Evolutionary conservation across 2,888 invertebrate species (phyloP), one percentile per base, ranked within the genome.

Genomic region (Alloplasta piceator): DNA sequence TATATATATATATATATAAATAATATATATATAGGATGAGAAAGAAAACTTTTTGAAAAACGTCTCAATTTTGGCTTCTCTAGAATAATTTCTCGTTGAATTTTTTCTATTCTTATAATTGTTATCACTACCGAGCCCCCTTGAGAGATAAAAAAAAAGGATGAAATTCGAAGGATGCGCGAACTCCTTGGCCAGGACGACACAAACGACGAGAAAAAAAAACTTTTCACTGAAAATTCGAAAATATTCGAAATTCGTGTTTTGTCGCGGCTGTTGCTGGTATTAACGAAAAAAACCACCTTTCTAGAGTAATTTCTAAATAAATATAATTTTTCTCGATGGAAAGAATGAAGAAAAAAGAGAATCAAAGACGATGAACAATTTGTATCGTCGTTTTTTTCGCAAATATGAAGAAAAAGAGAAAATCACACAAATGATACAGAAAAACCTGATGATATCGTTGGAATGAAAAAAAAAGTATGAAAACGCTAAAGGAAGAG

Each of bases 281-380:
- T 66, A 60, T 52, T 64, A 81, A 60, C 78, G 76, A 70, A 80
- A 67, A 74, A 76, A 50, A 80, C 73, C 60, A 78, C 58, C 67
- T 78, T 80, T 83, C 80, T 84, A 84, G 82, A 84, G 71, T 82
- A 70, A 82, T 82, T 82, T 78, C 66, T 75, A 68, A 77, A 74
- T 50, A 81, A 63, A 61, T 76, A 74, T 76, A 76, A 76, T 80
- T 78, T 76, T 52, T 66, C 77, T 3, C 66, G 73, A 60, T 16
- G 14, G 61, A 75, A 75, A 26, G 26, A 26, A 26, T 26, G 26
- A 26, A 26, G 26, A 26, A 26, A 26, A 43, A n/a, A 70, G 71
- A 64, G 70, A 48, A 67, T 71, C 58, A 58, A 50, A 52, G 16
- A 14, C 16, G 1, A 14, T 52, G 71, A 76, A 81, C 68, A 71